Conservation (phyloP, 2,113 vertebrate genomes). For the Jacana jacana region DNA sequence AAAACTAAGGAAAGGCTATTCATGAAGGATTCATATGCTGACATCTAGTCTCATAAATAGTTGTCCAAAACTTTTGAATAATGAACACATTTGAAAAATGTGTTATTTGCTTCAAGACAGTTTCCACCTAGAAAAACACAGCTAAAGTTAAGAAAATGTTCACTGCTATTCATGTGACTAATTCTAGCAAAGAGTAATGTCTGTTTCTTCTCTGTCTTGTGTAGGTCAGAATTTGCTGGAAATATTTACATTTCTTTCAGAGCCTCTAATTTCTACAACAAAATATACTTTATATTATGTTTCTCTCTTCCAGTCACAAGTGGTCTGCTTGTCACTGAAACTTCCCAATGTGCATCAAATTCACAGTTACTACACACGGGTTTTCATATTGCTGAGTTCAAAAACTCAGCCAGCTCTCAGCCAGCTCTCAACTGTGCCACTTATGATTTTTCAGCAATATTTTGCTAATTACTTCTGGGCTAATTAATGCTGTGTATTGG, state of each 20-base stretch:
- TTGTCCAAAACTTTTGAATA: background rate
- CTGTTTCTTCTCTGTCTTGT: background rate
- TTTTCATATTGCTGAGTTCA: background rate
- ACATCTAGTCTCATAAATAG: background rate
- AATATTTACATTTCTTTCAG: background rate
- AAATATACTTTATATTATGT: background rate
- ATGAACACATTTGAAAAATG: background rate
- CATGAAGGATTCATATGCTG: background rate
- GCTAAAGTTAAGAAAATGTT: background rate
- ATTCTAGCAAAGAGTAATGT: background rate
- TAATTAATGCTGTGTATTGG: constrained; percentile 23
- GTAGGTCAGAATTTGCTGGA: background rate
- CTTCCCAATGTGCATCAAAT: background rate
- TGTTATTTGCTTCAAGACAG: background rate
- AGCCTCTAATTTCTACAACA: background rate
- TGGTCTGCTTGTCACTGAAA: background rate
- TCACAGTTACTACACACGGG: background rate
- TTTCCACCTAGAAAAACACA: background rate
- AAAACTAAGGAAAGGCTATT: background rate
- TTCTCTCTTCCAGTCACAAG: background rate
- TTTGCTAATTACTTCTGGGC: constrained; percentile 31
- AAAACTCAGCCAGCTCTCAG: background rate
- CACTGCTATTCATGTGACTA: background rate
- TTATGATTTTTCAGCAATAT: constrained; percentile 7
- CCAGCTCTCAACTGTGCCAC: background rate